A percentile compares a stretch with the other conserved stretches of the same genome.
These are phyloP conservation scores for Phaedon cochleariae DNA, from an alignment of 2,888 invertebrate species.

Conservation along the genomic window DNA sequence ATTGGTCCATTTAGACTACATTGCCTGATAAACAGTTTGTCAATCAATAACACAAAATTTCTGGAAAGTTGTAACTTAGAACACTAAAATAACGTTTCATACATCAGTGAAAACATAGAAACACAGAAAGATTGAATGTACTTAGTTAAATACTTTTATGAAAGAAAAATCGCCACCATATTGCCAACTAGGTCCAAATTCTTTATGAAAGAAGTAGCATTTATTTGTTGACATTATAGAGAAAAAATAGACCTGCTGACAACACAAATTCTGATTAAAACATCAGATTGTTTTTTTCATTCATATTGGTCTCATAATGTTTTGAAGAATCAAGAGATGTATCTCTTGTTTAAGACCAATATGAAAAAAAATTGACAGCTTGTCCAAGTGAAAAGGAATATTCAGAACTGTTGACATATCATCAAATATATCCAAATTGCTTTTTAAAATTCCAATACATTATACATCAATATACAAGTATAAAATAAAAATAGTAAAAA, in stretches of 20 bases:
- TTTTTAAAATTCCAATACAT: constrained; percentile 44
- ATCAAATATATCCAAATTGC: constrained; percentile 42
- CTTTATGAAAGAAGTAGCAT: constrained; percentile 34
- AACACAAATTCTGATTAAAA: constrained; percentile 29
- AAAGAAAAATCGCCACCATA: constrained; percentile 30
- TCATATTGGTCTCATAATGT: constrained; percentile 15
- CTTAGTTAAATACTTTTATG: constrained; percentile 23
- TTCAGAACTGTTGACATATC: constrained; percentile 43
- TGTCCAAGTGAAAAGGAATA: too few species aligned
- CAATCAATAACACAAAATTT: too few species aligned
- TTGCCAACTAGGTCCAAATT: constrained; percentile 24
- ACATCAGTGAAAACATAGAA: constrained; percentile 7
- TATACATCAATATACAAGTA: constrained; percentile 42
- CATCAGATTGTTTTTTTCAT: constrained; percentile 25
- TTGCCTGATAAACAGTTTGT: too few species aligned
- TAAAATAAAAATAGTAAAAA: constrained; percentile 42
- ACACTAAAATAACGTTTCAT: too few species aligned
- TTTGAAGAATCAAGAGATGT: constrained; percentile 14
- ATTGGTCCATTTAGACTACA: too few species aligned
- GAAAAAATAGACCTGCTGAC: constrained; percentile 23
- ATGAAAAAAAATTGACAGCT: constrained; percentile 23
- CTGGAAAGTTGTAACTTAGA: too few species aligned
- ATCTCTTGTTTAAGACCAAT: neutral
- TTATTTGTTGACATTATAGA: constrained; percentile 18
- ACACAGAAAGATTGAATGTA: too few species aligned